Base-by-base conservation (phyloP, 2,888 invertebrate genomes). In the Eupeodes latifasciatus region DNA sequence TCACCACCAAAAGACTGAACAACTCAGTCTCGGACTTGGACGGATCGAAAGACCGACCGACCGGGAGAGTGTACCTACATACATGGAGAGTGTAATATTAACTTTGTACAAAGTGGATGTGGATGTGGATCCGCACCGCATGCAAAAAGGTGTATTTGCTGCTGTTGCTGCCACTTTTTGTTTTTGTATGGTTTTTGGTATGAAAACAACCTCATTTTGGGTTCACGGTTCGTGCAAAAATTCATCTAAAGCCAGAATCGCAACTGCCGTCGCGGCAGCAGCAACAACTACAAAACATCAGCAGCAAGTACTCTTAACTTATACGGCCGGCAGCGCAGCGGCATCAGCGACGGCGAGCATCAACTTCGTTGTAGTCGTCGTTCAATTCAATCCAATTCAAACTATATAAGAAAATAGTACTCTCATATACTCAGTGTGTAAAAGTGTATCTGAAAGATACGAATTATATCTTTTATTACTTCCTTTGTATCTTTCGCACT, bases 271-370 rank as follows among this genome's bases (percentile, higher is more conserved):
- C 84, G 84, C 81, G 83, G 90, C 89, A 86, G 90, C 83, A 80
- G 91, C 91, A 90, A 90, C 91, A 89, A 55, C 51, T 67, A 90
- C 89, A 90, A 89, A 91, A 27, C 27, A 27, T 27, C 91, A 90
- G 57, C 55, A 67, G 66, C 62, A 67, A 79, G 47, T 74, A 44
- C 66, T 27, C 16, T 64, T 62, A 2, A 12, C 2, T 6, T n/a
- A 27, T 27, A 9, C 14, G 59, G 34, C 19, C 34, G 47, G 11
- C 10, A 5, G 12, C n/a, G 4, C 47, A 59, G 47, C 40, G n/a
- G 19, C 34, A 57, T 44, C 57, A 14, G n/a, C 67, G 55, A 66
- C 75, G 79, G 51, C 64, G 9, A 40, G 40, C 40, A 4, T 40
- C 40, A 40, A 27, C 27, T 27, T 27, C 27, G 27, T 27, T 2